Evolutionary conservation across 2,888 invertebrate genomes (phyloP), one percentile per base, ranked within the genome.

Genomic region (Orchesella flavescens): DNA sequence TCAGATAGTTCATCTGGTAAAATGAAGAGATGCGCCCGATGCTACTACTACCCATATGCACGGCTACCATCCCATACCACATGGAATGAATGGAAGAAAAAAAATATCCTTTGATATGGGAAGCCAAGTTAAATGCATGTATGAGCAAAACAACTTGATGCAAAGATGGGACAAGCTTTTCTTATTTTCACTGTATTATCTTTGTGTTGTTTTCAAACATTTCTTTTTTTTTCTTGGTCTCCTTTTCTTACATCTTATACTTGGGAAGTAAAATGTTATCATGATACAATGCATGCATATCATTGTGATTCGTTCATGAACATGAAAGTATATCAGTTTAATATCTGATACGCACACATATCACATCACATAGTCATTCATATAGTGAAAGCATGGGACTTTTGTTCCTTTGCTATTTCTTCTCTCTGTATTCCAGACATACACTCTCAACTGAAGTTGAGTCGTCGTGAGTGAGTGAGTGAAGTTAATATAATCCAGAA

Each of bases 331-430:
- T 59, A 46, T 77, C 59, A 44, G 55, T 17, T 24, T 68, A 66
- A 68, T 61, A 77, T 77, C 57, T 69, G 34, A 69, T 44, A 19
- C 15, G 71, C 59, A 49, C 57, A 72, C 17, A n/a, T n/a, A n/a
- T n/a, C n/a, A n/a, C n/a, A n/a, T n/a, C n/a, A n/a, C n/a, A 79
- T 57, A 17, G 57, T 19, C 13, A 2, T 19, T 57, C 19, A 19
- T 57, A 13, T 57, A 13, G n/a, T 19, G n/a, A 57, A n/a, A n/a
- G 66, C 17, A 75, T 23, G 10, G 12, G 34, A n/a, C n/a, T n/a
- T 34, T 34, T 34, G 34, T 34, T n/a, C n/a, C n/a, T n/a, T 34
- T 34, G 34, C 34, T 34, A 34, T 7, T 34, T 34, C 3, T 34
- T 34, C 3, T 34, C 7, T 34, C 34, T 34, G 34, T 34, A 34